Base-by-base conservation (phyloP, 2,113 vertebrate genomes). In the Melanocharis versteri region DNA sequence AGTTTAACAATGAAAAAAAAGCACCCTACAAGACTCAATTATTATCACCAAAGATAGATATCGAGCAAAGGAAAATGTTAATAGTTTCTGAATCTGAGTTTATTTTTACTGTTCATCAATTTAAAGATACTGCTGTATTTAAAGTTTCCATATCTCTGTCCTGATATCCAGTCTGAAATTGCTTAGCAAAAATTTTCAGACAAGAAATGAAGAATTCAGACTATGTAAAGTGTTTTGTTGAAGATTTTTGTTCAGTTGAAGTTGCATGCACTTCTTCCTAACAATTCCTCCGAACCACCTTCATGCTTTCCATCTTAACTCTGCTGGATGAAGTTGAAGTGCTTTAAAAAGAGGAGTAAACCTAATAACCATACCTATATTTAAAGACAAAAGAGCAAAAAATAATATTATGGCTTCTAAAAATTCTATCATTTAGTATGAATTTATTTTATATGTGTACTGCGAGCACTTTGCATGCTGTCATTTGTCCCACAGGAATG, bases 161-260 rank as follows among this genome's bases (percentile, higher is more conserved):
- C 53, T 77, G 23, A n/a, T 33, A 76, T 30, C 42, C 39, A 85
- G 28, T 21, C 40, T 60, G 33, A 93, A 95, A 93, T 27, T 70
- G 13, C 15, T 73, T 75, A 33, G 5, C 27, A 91, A 81, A 78
- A 35, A 28, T 1, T 65, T 91, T 81, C 40, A 37, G 51, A 76
- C 10, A 88, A 90, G 33, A 76, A 86, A 76, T n/a, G n/a, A 60
- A 56, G 44, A 89, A 89, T n/a, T 68, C 35, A 58, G 83, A 61
- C 17, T 50, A 51, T 6, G 7, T 19, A 51, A 48, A 50, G 14
- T 56, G 6, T 0, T 58, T 50, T 56, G 53, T n/a, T 44, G 0
- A 88, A 39, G 16, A 35, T 58, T 69, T 23, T 61, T 77, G n/a
- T 50, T 85, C 56, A 93, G 11, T 44, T 68, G 61, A 71, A 13